phyloP scores from a whole-genome alignment of 37 sponge, comb jelly and placozoan species.

The Tethya wilhelma region DNA sequence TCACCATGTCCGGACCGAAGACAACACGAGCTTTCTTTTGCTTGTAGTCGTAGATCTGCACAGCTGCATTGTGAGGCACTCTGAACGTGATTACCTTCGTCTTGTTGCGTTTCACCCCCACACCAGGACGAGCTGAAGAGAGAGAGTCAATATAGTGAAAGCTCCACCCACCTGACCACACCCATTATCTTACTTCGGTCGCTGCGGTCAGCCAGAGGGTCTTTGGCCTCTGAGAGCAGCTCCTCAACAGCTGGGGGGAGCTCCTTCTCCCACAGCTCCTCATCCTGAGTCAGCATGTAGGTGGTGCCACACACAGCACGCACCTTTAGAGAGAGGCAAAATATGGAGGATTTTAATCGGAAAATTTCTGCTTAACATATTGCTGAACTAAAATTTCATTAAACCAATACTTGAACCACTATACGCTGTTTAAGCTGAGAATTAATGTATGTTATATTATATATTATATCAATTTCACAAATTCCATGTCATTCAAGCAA shows the following conservation, averaged over 20 bases:
- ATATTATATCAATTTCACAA: no score
- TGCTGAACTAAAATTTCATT: no score
- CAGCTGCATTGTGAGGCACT: constrained; percentile 99
- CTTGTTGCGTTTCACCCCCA: constrained; percentile 83
- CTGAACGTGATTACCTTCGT: constrained; percentile 94
- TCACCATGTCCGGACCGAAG: constrained; percentile 98
- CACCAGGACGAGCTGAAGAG: constrained; percentile 51
- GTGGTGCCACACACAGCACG: constrained; percentile 94
- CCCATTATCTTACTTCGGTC: constrained; percentile 52
- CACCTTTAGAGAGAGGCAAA: constrained; percentile 53
- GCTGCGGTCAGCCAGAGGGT: constrained; percentile 94
- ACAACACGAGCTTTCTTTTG: constrained; percentile 98
- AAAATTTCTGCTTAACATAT: no score
- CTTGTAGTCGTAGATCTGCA: constrained; percentile 99
- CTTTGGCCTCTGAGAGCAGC: constrained; percentile 86
- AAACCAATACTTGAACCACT: no score
- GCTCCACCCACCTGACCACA: not conserved
- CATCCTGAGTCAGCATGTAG: constrained; percentile 99
- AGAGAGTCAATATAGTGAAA: not conserved
- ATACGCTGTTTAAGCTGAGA: no score
- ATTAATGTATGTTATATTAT: no score
- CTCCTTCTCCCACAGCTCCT: constrained; percentile 98
- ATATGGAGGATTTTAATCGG: not conserved
- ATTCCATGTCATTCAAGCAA: no score
- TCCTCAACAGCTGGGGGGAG: constrained; percentile 96